Evolutionary conservation across 2,888 invertebrate species (phyloP).

Genomic region (Drosophila emarginata): DNA sequence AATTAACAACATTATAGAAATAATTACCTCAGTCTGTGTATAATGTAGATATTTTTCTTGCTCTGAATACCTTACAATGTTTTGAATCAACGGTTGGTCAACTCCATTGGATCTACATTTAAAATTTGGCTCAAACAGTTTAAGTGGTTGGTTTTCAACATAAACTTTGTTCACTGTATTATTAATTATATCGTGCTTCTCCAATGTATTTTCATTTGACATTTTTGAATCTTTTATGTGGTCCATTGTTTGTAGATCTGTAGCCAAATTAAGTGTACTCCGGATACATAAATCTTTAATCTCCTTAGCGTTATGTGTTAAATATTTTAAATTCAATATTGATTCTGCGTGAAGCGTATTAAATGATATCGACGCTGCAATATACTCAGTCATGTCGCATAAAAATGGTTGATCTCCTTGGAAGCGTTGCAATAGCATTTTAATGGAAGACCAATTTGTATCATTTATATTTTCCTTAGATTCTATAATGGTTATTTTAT

Average conservation of each 20-base stretch:
- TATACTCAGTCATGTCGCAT: neutral
- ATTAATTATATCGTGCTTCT: neutral
- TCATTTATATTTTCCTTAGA: neutral
- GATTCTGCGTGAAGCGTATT: neutral
- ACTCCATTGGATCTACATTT: neutral
- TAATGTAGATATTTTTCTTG: neutral
- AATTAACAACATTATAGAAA: neutral
- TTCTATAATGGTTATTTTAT: neutral
- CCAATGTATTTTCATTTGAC: neutral
- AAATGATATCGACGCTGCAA: neutral
- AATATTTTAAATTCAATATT: neutral
- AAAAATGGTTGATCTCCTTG: neutral
- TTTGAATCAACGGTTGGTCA: neutral
- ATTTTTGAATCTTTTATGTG: neutral
- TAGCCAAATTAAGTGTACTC: neutral
- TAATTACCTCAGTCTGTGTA: conserved; percentile 3
- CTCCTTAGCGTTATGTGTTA: neutral
- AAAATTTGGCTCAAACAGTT: neutral
- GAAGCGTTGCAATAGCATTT: neutral
- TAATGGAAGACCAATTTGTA: conserved; percentile 1
- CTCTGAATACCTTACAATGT: neutral
- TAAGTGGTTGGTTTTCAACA: neutral
- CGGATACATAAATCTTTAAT: neutral
- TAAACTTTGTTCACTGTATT: neutral
- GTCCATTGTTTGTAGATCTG: neutral